These are phyloP conservation scores for Nymphalis io DNA, from an alignment of 1,140 invertebrate genomes.

Conservation along the genomic window DNA sequence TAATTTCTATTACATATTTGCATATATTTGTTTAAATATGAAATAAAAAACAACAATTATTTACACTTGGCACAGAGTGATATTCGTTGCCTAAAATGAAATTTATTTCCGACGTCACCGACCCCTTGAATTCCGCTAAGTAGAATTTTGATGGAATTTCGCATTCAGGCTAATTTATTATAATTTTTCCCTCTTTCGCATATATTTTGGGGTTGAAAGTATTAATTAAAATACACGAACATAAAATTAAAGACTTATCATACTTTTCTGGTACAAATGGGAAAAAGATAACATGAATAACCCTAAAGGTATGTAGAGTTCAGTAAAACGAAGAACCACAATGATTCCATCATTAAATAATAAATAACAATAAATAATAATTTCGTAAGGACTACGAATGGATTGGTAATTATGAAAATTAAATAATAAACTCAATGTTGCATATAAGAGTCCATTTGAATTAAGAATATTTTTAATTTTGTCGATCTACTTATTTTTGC, in stretches of 20 bases:
- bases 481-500: no score
- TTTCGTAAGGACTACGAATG: no score
- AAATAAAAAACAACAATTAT: slow-evolving; percentile 29
- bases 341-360: no score
- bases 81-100: slow-evolving; percentile 64
- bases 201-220: slow-evolving; percentile 26
- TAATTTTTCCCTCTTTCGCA: slow-evolving; percentile 35
- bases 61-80: slow-evolving; percentile 27
- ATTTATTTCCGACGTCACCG: slow-evolving; percentile 64
- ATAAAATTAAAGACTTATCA: slow-evolving; percentile 8
- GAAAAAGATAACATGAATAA: background rate
- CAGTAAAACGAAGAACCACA: no score
- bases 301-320: no score
- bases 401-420: no score
- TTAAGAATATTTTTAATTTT: no score
- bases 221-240: slow-evolving; percentile 28
- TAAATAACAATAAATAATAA: no score
- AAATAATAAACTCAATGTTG: no score
- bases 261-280: background rate
- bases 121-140: slow-evolving; percentile 68
- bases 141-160: slow-evolving; percentile 68
- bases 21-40: background rate
- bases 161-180: slow-evolving; percentile 57
- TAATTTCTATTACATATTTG: background rate
- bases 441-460: no score